phyloP scores from a whole-genome alignment of 2,888 invertebrate genomes.

The Lasius fuliginosus region DNA sequence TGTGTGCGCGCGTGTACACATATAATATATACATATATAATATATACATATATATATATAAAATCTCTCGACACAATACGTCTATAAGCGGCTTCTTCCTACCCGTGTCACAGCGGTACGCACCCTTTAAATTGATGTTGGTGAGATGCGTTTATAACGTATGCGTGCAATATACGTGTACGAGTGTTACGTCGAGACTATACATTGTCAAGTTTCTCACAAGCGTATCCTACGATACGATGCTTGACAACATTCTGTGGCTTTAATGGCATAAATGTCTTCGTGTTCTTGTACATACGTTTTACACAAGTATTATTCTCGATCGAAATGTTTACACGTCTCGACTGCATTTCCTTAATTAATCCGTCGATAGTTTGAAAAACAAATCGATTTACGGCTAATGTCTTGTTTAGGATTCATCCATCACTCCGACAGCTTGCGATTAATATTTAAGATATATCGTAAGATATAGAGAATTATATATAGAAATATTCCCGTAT shows the following conservation, averaged over 20 bases:
- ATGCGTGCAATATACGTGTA: background rate
- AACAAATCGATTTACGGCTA: constrained; percentile 17
- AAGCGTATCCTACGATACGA: constrained; percentile 62
- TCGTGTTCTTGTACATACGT: background rate
- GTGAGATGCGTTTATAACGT: background rate
- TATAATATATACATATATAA: too few species aligned
- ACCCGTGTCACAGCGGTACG: constrained; percentile 7
- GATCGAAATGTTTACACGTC: background rate
- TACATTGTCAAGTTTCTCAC: constrained; percentile 74
- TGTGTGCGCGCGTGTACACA: background rate
- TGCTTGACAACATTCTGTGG: constrained; percentile 68
- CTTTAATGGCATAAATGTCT: constrained; percentile 67
- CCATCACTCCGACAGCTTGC: background rate
- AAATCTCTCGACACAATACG: background rate
- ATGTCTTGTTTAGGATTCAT: background rate
- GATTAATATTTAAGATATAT: constrained; percentile 31
- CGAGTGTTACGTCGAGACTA: constrained; percentile 32
- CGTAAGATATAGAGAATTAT: background rate
- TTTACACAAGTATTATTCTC: background rate
- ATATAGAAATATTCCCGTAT: constrained; percentile 36
- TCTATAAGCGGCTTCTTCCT: background rate
- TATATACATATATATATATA: background rate
- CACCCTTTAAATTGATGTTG: background rate
- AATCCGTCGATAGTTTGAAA: constrained; percentile 5
- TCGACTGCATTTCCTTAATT: constrained; percentile 13